Conservation (phyloP, 2,797 vertebrate species). For the Lutjanus argentimaculatus region DNA sequence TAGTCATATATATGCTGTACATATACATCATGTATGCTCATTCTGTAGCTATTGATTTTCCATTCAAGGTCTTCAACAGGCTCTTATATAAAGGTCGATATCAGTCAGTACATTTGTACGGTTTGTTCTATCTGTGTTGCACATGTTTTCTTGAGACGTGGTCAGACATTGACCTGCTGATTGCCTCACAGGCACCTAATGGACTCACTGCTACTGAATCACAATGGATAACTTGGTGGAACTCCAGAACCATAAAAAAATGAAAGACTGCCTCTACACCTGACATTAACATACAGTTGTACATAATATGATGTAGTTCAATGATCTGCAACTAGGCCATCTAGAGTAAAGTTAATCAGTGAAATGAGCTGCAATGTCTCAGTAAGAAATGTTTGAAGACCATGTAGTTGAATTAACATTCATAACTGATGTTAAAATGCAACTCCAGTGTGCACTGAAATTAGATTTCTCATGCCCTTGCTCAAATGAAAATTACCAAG, state of each 20-base stretch:
- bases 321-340: background rate
- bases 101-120: background rate
- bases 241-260: background rate
- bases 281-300: background rate
- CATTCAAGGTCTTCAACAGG: background rate
- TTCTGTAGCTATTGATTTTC: background rate
- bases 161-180: background rate
- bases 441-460: constrained; percentile 3
- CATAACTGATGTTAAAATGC: constrained; percentile 16
- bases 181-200: background rate
- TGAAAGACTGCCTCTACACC: background rate
- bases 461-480: background rate
- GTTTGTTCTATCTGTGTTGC: background rate
- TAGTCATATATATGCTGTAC: background rate
- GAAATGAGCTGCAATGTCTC: constrained; percentile 2
- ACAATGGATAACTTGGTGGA: background rate
- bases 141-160: background rate
- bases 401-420: background rate
- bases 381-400: background rate
- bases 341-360: background rate
- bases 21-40: background rate
- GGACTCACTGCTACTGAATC: background rate
- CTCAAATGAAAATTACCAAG: constrained; percentile 6
- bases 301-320: constrained; percentile 1
- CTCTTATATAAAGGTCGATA: background rate